A percentile compares a stretch with the other conserved stretches of the same genome.
Conservation (phyloP, 2,888 invertebrate species). For the Limenitis arthemis region DNA sequence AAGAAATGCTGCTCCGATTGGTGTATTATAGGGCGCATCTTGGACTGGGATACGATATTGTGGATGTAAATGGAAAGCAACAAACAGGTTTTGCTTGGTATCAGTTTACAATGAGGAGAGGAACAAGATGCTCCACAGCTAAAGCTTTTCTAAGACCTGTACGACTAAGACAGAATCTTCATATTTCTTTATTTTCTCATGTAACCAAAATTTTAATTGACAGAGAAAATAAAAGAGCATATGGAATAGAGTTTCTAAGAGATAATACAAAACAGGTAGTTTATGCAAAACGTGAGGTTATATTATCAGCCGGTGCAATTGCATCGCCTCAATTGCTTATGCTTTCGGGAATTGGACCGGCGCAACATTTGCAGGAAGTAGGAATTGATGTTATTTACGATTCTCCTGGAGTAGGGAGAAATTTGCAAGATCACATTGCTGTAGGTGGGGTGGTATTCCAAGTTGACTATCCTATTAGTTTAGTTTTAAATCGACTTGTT, state of each 20-base stretch:
- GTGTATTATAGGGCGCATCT: conserved; percentile 85
- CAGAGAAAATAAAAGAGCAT: conserved; percentile 78
- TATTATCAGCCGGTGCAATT: conserved; percentile 90
- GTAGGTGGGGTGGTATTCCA: conserved; percentile 87
- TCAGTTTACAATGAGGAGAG: conserved; percentile 91
- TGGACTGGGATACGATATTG: conserved; percentile 89
- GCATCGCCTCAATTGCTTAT: conserved; percentile 93
- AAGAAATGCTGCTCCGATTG: conserved; percentile 90
- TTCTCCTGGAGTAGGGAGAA: conserved; percentile 87
- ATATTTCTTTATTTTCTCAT: conserved; percentile 84
- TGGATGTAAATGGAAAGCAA: conserved; percentile 88
- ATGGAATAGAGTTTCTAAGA: conserved; percentile 85
- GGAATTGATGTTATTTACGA: conserved; percentile 82
- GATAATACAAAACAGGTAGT: conserved; percentile 74
- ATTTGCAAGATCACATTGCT: conserved; percentile 92
- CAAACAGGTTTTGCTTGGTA: conserved; percentile 91
- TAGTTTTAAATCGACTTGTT: conserved; percentile 85
- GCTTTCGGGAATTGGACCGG: conserved; percentile 90
- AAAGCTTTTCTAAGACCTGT: conserved; percentile 90
- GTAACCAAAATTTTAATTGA: conserved; percentile 85
- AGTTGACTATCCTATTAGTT: conserved; percentile 84
- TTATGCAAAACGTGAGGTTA: conserved; percentile 84
- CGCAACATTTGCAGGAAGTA: conserved; percentile 78
- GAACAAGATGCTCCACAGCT: conserved; percentile 85
- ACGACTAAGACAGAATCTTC: conserved; percentile 83